Base-by-base conservation (phyloP, 1,140 invertebrate genomes). In the Apis dorsata region DNA sequence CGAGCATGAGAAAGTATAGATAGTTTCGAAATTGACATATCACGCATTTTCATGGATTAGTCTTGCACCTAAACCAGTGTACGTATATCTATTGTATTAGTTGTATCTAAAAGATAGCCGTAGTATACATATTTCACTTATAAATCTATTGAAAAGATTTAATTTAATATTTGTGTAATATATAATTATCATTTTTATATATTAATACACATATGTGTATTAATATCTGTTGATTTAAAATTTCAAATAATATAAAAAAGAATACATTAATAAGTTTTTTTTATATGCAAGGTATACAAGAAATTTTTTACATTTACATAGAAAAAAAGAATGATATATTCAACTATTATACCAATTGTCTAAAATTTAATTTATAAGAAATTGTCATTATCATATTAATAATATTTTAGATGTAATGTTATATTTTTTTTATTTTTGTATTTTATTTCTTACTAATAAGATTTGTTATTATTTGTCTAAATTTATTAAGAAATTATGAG, bases 11-110 rank as follows among this genome's bases (percentile, higher is more conserved):
- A 72, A 60, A 66, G 62, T 55, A 69, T 76, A 83, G 49, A 66
- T 71, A 78, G 76, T 69, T 76, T 76, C 77, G 69, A 77, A 86
- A 87, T 84, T 78, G 81, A 87, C 85, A 79, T 86, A 76, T 87
- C 85, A 73, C 72, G 73, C 68, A 87, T 71, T 76, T 82, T 76
- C 62, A 53, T 34, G 17, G 17, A 24, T 62, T 86, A 60, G n/a
- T 12, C 34, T 79, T 73, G 68, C 77, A 77, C 77, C 24, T 75
- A 76, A 72, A 63, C 55, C 60, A 59, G 60, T 69, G 78, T 74
- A 62, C 79, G 71, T 72, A 34, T 72, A 49, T 21, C 84, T 60
- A 44, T 69, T 71, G 63, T 53, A n/a, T 60, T 55, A 63, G 85
- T 78, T 73, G 65, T 65, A 72, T 49, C 53, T 66, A 19, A n/a